Evolutionary conservation across 2,888 invertebrate species (phyloP).

Genomic region (Subacronicta megacephala): DNA sequence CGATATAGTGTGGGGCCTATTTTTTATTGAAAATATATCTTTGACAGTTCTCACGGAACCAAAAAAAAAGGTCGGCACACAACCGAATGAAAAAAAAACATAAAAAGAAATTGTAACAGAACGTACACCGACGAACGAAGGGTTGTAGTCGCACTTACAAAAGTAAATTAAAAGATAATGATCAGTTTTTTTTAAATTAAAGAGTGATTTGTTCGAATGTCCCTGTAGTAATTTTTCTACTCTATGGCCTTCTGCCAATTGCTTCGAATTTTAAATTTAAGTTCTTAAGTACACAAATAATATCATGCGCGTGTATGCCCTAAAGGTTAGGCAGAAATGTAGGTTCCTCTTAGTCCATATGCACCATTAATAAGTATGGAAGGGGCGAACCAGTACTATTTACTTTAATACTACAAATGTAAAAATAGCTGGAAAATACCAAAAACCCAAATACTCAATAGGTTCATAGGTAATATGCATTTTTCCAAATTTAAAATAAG

Average conservation of each 20-base stretch:
- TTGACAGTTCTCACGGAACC: conserved; percentile 60
- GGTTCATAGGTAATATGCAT: no score
- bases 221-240: neutral
- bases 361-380: no score
- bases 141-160: conserved; percentile 29
- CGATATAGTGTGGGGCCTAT: conserved; percentile 26
- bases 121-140: conserved; percentile 20
- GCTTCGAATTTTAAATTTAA: no score
- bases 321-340: no score
- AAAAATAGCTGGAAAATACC: no score
- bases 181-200: conserved; percentile 36
- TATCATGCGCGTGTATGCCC: no score
- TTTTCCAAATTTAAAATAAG: no score
- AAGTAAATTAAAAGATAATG: conserved; percentile 50
- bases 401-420: no score
- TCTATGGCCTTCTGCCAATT: neutral
- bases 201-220: conserved; percentile 24
- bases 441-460: no score
- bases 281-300: no score
- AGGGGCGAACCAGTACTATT: no score
- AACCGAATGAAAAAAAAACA: conserved; percentile 45
- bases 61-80: conserved; percentile 52
- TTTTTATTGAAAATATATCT: conserved; percentile 32
- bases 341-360: no score
- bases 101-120: conserved; percentile 45